These are phyloP conservation scores for Pipistrellus kuhlii DNA, from an alignment of 2,797 vertebrate genomes.

Conservation along the genomic window DNA sequence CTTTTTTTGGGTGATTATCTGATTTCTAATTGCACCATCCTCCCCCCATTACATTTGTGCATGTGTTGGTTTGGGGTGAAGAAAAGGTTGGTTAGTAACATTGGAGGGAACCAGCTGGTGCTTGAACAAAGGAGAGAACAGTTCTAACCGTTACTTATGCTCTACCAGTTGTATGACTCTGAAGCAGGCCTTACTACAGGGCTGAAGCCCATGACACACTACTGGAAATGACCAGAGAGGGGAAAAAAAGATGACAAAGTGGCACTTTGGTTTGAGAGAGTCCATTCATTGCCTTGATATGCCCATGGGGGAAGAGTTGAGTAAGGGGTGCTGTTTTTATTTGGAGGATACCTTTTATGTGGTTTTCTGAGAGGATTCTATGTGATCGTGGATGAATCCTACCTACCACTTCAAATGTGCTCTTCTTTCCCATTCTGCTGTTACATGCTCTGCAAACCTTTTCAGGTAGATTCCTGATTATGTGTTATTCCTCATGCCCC, in stretches of 20 bases:
- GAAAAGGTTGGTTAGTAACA: background rate
- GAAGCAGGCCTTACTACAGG: background rate
- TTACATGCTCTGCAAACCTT: slow-evolving; percentile 10
- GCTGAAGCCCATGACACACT: background rate
- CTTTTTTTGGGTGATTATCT: slow-evolving; percentile 64
- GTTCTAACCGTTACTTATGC: background rate
- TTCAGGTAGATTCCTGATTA: background rate
- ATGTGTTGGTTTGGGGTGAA: background rate
- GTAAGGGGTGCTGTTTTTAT: slow-evolving; percentile 1
- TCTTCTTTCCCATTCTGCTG: slow-evolving; percentile 8
- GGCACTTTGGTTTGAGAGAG: background rate
- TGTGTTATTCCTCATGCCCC: background rate
- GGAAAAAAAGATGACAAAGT: slow-evolving; percentile 7
- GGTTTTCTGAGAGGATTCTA: slow-evolving; percentile 8
- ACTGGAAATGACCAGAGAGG: background rate
- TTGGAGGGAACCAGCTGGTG: background rate
- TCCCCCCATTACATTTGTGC: background rate
- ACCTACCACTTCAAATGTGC: background rate
- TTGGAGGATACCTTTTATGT: slow-evolving; percentile 49
- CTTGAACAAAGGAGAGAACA: background rate
- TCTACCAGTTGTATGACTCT: background rate
- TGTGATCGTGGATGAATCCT: slow-evolving; percentile 16
- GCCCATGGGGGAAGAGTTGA: background rate
- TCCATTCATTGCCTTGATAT: background rate
- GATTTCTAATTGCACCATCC: slow-evolving; percentile 50